Percentiles rank a stretch among this genome's conserved stretches.
phyloP scores from a whole-genome alignment of 92 coral and sea anemone genomes.

The Palythoa caribaeorum region DNA sequence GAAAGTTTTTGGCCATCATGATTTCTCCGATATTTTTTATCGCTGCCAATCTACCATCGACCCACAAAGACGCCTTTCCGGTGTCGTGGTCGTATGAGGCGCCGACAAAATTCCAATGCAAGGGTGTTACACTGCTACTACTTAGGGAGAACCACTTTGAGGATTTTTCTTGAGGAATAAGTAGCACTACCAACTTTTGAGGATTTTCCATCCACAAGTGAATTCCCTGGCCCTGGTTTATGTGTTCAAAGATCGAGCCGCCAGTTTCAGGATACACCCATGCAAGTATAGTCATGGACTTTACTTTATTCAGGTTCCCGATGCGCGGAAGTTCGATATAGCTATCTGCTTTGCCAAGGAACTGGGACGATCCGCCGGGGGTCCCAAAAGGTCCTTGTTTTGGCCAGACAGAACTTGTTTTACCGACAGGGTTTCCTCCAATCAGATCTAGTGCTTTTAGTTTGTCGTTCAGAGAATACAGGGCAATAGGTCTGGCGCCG shows the following conservation, averaged over 20 bases:
- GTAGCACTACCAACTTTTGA: conserved; percentile 10
- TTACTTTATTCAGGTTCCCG: background rate
- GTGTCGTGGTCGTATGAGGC: conserved; percentile 17
- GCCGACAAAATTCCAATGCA: conserved; percentile 41
- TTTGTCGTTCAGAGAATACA: conserved; percentile 26
- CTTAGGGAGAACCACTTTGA: conserved; percentile 2
- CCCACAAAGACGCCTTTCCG: conserved; percentile 42
- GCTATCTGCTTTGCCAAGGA: conserved; percentile 27
- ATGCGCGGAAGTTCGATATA: conserved; percentile 6
- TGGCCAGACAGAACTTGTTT: background rate
- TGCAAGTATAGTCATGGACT: conserved; percentile 29
- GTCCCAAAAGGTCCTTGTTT: conserved; percentile 27
- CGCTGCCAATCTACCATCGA: conserved; percentile 30
- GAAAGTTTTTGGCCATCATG: background rate
- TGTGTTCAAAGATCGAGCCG: conserved; percentile 25
- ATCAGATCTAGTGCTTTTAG: conserved; percentile 30
- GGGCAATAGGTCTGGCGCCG: conserved; percentile 16
- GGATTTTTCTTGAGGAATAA: background rate
- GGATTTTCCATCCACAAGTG: conserved; percentile 41
- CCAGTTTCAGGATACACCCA: conserved; percentile 42
- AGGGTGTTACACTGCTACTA: conserved; percentile 31
- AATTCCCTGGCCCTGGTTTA: conserved; percentile 7
- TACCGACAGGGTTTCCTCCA: conserved; percentile 27
- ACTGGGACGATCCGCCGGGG: conserved; percentile 33
- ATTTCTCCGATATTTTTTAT: conserved; percentile 20